Percentiles rank a stretch among this genome's conserved stretches.
Conservation (phyloP, 2,797 vertebrate genomes). For the Coreius guichenoti region DNA sequence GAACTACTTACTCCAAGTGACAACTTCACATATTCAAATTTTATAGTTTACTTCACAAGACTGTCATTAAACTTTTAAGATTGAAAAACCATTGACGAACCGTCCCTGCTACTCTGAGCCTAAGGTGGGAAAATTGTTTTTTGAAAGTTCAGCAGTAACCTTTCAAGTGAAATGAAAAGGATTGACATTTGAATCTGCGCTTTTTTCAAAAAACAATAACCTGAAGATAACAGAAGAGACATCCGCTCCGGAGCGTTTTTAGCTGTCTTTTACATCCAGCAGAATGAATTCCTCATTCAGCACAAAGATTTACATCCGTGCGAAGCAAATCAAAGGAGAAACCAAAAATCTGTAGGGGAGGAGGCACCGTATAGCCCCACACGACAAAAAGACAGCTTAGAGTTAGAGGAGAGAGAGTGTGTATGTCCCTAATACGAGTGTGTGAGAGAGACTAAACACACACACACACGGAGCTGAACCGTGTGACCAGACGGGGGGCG, state of each 20-base stretch:
- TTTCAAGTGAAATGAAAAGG: not conserved
- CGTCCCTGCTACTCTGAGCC: not conserved
- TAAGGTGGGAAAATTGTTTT: not conserved
- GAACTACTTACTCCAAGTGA: not conserved
- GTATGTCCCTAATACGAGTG: not conserved
- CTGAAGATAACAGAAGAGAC: not conserved
- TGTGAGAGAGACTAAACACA: constrained; percentile 5
- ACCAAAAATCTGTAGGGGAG: constrained; percentile 19
- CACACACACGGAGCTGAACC: not conserved
- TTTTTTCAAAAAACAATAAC: not conserved
- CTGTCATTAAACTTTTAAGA: not conserved
- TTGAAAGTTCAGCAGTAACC: not conserved
- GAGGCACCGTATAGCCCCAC: constrained; percentile 33
- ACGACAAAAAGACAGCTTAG: constrained; percentile 46
- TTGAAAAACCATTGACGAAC: not conserved
- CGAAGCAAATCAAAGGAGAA: constrained; percentile 46
- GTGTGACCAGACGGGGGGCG: constrained; percentile 46
- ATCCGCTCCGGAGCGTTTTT: not conserved
- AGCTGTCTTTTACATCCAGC: constrained; percentile 1
- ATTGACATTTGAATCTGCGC: not conserved
- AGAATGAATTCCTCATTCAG: constrained; percentile 14
- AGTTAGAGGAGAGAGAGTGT: constrained; percentile 5
- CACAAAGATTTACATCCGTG: constrained; percentile 3
- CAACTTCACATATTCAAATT: not conserved
- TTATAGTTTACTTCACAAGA: too few relatives aligned